These are phyloP conservation scores for Phengaris arion DNA, from an alignment of 2,888 invertebrate genomes.

Conservation along the genomic window DNA sequence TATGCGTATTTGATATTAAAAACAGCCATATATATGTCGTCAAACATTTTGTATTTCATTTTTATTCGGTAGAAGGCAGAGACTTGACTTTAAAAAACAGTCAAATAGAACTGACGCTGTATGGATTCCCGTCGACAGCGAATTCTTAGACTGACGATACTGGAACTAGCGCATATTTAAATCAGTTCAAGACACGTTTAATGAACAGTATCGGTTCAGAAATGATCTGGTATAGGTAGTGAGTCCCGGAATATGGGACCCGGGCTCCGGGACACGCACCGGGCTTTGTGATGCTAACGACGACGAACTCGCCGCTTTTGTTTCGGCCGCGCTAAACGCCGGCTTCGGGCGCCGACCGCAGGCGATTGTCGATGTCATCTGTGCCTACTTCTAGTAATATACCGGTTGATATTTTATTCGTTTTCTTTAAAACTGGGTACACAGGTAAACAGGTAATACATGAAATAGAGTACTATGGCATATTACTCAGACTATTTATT, in stretches of 20 bases:
- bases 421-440: too few species aligned
- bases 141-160: neutral
- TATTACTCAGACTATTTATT: too few species aligned
- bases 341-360: neutral
- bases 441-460: too few species aligned
- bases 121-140: neutral
- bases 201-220: neutral
- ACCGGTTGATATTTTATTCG: too few species aligned
- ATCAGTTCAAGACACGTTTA: neutral
- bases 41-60: neutral
- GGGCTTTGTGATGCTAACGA: slow-evolving; percentile 27
- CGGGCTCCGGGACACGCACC: neutral
- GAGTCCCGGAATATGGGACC: neutral
- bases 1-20: too few species aligned
- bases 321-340: slow-evolving; percentile 3
- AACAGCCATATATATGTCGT: neutral
- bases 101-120: neutral
- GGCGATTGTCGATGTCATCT: neutral
- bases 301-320: slow-evolving; percentile 17
- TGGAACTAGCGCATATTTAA: neutral
- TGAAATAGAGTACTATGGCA: too few species aligned
- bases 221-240: neutral
- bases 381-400: too few species aligned
- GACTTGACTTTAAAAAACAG: neutral
- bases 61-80: neutral